A percentile compares a stretch with the other conserved stretches of the same genome.
Conservation (phyloP, 2,888 invertebrate genomes). For the Drosophila melanosoma region DNA sequence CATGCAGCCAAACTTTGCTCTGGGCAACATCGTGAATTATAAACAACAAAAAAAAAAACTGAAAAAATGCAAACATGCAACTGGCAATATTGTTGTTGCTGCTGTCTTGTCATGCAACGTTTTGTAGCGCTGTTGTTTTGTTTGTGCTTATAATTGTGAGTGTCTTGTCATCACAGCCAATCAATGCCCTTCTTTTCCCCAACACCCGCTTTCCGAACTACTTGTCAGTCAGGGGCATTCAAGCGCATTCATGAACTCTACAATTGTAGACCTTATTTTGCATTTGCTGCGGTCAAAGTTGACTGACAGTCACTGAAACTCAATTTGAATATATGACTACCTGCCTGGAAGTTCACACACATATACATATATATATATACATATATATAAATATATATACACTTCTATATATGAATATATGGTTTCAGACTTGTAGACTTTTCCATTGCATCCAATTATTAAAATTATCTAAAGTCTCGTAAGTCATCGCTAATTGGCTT, state of each 20-base stretch:
- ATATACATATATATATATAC: neutral
- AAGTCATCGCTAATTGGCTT: constrained; percentile 46
- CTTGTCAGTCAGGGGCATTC: constrained; percentile 74
- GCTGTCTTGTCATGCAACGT: constrained; percentile 64
- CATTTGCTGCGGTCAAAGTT: constrained; percentile 72
- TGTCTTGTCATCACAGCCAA: constrained; percentile 18
- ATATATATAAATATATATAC: too few species aligned
- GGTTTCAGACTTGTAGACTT: constrained; percentile 39
- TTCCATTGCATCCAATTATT: constrained; percentile 62
- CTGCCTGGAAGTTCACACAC: constrained; percentile 1
- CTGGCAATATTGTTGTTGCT: constrained; percentile 42
- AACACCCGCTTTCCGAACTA: constrained; percentile 12
- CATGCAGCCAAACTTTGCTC: constrained; percentile 23
- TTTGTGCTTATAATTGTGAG: constrained; percentile 67
- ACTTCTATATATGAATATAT: neutral
- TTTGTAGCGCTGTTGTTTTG: constrained; percentile 55
- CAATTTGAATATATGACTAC: constrained; percentile 28
- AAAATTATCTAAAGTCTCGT: constrained; percentile 51
- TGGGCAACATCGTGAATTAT: constrained; percentile 51
- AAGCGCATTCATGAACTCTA: constrained; percentile 57
- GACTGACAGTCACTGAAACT: constrained; percentile 65
- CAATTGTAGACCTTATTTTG: constrained; percentile 45
- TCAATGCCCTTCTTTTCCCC: neutral
- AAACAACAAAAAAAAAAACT: constrained; percentile 20
- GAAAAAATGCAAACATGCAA: constrained; percentile 67